A percentile compares a stretch with the other conserved stretches of the same genome.
Conservation (phyloP, 1,140 invertebrate genomes). For the Cyclargus thomasi region DNA sequence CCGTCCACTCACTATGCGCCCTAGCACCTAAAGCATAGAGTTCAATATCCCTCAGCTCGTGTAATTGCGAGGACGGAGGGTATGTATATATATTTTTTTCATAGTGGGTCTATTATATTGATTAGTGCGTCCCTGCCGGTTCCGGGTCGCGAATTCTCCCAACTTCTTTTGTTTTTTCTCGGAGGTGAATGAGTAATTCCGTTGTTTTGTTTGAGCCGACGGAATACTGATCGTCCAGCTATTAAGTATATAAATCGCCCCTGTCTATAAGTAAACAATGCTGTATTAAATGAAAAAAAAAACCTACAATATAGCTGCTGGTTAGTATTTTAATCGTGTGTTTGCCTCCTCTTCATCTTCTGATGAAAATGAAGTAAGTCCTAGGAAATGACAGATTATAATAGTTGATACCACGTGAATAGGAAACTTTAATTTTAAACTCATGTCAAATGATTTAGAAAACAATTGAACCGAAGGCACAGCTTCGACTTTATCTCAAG, state of each 20-base stretch:
- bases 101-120: conserved; percentile 74
- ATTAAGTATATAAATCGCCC: background rate
- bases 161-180: conserved; percentile 58
- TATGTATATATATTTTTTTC: conserved; percentile 64
- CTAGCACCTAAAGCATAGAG: conserved; percentile 31
- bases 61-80: conserved; percentile 31
- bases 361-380: too few species aligned
- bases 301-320: too few species aligned
- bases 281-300: too few species aligned
- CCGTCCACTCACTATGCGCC: conserved; percentile 26
- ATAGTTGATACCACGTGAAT: too few species aligned
- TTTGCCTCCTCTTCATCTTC: too few species aligned
- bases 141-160: conserved; percentile 55
- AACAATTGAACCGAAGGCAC: too few species aligned
- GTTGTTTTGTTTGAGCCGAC: conserved; percentile 14
- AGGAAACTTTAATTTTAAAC: too few species aligned
- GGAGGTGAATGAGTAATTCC: conserved; percentile 25
- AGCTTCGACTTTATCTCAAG: too few species aligned
- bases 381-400: too few species aligned
- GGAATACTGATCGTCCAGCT: background rate
- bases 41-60: conserved; percentile 28
- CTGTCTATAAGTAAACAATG: too few species aligned
- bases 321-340: too few species aligned
- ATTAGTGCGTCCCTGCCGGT: conserved; percentile 61
- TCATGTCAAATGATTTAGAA: too few species aligned